Conservation (phyloP, 2,113 vertebrate species). For the Ammospiza nelsoni region DNA sequence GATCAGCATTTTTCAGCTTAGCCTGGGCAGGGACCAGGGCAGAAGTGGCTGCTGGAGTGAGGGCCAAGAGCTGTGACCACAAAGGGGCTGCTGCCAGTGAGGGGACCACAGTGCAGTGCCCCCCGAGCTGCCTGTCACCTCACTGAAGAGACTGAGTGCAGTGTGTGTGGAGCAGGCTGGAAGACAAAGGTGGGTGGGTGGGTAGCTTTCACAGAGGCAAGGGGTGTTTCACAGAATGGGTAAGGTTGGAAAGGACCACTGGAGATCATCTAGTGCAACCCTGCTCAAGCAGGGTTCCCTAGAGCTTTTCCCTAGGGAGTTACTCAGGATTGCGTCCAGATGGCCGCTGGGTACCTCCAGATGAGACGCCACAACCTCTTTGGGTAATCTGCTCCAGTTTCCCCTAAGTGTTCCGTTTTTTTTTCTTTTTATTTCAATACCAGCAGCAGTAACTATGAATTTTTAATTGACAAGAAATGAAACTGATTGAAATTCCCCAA, state of each 20-base stretch:
- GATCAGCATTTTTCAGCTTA: not conserved
- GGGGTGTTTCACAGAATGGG: not conserved
- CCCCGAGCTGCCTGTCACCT: not conserved
- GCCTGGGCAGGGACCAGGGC: not conserved
- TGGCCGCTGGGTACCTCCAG: not conserved
- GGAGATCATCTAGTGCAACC: not conserved
- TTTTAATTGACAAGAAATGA: not conserved
- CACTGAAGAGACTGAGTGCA: not conserved
- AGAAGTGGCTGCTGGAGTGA: not conserved
- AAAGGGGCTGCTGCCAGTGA: not conserved
- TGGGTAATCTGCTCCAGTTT: not conserved
- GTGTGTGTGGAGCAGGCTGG: not conserved
- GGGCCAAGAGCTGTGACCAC: not conserved
- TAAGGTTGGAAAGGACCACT: not conserved
- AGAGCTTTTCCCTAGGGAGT: not conserved
- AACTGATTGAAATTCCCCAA: not conserved
- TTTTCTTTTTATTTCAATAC: not conserved
- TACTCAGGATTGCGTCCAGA: not conserved
- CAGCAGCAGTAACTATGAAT: not conserved
- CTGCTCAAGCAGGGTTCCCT: not conserved
- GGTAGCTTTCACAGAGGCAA: not conserved
- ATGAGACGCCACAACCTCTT: not conserved
- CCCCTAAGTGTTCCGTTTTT: fast-evolving
- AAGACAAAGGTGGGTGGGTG: not conserved
- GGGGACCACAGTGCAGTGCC: not conserved